Evolutionary conservation across 2,113 vertebrate species (phyloP).

Genomic region (Cololabis saira): DNA sequence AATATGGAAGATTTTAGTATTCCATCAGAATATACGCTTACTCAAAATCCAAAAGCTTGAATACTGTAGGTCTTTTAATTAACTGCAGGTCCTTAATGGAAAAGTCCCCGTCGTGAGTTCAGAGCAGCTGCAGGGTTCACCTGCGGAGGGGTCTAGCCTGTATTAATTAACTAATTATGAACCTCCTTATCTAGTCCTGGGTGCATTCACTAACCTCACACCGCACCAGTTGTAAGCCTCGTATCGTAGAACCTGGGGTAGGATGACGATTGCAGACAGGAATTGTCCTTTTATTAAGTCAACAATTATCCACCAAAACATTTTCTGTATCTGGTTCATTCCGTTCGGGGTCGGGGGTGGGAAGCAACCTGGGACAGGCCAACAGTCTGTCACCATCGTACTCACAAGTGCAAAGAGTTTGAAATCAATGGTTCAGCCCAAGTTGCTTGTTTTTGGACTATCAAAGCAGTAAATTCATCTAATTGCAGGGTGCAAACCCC

Average conservation of each 20-base stretch:
- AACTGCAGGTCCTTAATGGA: constrained; percentile 57
- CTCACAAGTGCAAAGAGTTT: no score
- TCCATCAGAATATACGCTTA: constrained; percentile 37
- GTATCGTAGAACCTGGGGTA: constrained; percentile 1
- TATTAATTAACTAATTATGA: constrained; percentile 58
- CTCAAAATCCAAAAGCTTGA: constrained; percentile 48
- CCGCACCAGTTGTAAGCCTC: constrained; percentile 20
- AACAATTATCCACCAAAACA: background rate
- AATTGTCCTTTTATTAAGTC: constrained; percentile 12
- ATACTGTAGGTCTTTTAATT: constrained; percentile 69
- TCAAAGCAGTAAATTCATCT: no score
- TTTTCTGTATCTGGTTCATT: constrained; percentile 9
- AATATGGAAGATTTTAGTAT: constrained; percentile 38
- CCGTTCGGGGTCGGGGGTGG: no score
- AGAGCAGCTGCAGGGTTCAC: constrained; percentile 12
- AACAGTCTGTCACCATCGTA: no score
- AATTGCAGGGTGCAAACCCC: no score
- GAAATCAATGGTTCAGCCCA: no score
- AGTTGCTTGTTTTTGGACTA: no score
- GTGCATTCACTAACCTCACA: constrained; percentile 26
- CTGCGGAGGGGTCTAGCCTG: constrained; percentile 40
- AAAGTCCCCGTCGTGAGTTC: constrained; percentile 18
- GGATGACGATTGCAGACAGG: constrained; percentile 6
- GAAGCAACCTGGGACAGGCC: no score
- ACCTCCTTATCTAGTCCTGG: constrained; percentile 56